Conservation (phyloP, 2,797 vertebrate species). For the Zalophus californianus region DNA sequence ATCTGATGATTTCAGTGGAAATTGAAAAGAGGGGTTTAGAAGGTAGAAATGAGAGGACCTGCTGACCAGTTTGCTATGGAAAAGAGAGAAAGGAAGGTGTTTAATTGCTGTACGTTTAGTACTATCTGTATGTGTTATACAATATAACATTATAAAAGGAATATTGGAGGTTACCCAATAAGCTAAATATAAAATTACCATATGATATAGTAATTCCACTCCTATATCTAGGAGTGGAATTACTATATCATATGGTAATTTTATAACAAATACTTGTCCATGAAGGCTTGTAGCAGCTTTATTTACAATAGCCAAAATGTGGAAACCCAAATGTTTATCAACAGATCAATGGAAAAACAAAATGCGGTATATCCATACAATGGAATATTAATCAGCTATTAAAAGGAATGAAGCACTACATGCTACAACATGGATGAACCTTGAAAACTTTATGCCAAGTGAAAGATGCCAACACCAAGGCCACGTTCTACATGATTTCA, state of each 20-base stretch:
- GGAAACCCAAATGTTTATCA: not conserved
- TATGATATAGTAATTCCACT: not conserved
- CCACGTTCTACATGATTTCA: not conserved
- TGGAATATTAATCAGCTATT: not conserved
- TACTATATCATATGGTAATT: no score
- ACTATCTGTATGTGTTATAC: not conserved
- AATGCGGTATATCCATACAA: not conserved
- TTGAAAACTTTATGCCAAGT: not conserved
- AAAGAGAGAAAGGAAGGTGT: not conserved
- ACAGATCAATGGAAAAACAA: not conserved
- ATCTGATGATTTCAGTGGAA: not conserved
- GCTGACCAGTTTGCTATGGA: not conserved
- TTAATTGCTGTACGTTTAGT: not conserved
- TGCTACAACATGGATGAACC: not conserved
- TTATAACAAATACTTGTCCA: not conserved
- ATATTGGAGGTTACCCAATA: not conserved
- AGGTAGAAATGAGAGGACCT: not conserved
- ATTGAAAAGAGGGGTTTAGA: not conserved
- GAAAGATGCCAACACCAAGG: not conserved
- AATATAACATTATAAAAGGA: not conserved
- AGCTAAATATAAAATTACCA: slow-evolving; percentile 21
- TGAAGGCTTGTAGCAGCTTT: not conserved
- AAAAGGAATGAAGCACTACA: not conserved
- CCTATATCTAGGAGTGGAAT: no score
- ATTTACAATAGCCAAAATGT: not conserved